phyloP scores from a whole-genome alignment of 2,888 invertebrate species.

The Alloscopus bannaensis region DNA sequence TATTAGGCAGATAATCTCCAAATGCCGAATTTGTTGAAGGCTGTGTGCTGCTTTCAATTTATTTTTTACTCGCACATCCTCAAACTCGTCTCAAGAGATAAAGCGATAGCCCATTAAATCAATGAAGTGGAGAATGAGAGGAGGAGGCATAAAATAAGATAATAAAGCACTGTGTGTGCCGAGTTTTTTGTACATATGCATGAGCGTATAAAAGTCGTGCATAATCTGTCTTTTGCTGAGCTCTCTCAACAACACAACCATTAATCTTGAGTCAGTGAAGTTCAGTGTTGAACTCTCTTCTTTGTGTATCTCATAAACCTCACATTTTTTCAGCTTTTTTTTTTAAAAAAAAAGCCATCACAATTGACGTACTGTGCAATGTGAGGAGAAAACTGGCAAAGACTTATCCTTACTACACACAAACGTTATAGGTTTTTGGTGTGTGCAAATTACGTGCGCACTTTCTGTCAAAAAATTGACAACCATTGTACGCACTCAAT shows the following conservation, averaged over 20 bases:
- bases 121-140: conserved; percentile 28
- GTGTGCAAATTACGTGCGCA: no score
- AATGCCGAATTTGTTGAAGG: not conserved
- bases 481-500: not conserved
- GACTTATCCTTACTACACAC: no score
- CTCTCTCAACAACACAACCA: conserved; percentile 18
- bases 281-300: conserved; percentile 33
- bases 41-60: conserved; percentile 20
- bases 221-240: conserved; percentile 31
- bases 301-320: conserved; percentile 47
- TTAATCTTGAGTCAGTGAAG: no score
- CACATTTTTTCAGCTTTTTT: conserved; percentile 26
- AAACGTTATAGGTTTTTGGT: no score
- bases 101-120: conserved; percentile 35
- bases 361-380: conserved; percentile 1
- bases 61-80: conserved; percentile 7
- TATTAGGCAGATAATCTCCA: conserved; percentile 27
- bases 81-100: not conserved
- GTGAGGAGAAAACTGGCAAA: conserved; percentile 5
- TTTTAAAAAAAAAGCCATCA: not conserved
- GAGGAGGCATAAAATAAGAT: conserved; percentile 8
- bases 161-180: conserved; percentile 3
- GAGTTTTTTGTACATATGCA: conserved; percentile 30
- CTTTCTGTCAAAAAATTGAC: conserved; percentile 13
- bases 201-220: conserved; percentile 19